Evolutionary conservation across 1,140 invertebrate genomes (phyloP).

Genomic region (Sitobion miscanthi): DNA sequence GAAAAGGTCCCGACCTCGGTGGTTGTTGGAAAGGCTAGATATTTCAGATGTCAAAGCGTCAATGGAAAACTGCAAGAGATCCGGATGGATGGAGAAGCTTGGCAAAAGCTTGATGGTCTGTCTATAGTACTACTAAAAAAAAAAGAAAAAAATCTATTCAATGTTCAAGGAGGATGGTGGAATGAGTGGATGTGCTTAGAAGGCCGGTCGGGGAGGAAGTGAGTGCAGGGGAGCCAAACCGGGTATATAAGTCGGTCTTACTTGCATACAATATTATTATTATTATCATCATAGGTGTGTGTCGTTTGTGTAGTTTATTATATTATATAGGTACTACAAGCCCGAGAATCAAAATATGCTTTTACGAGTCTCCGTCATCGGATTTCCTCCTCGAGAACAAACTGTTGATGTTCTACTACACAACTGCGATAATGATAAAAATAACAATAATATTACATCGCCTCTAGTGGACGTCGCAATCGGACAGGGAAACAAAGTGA

Average conservation of each 20-base stretch:
- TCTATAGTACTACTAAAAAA: too few relatives aligned
- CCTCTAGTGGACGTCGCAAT: background rate
- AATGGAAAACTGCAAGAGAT: background rate
- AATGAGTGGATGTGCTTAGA: too few relatives aligned
- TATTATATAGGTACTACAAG: background rate
- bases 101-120: background rate
- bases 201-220: too few relatives aligned
- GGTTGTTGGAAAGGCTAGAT: background rate
- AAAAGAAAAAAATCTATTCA: too few relatives aligned
- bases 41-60: background rate
- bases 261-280: background rate
- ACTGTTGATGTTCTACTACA: background rate
- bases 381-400: background rate
- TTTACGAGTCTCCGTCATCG: background rate
- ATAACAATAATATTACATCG: background rate
- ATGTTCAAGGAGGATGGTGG: too few relatives aligned
- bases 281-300: background rate
- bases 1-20: background rate
- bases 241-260: background rate
- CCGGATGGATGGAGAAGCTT: background rate
- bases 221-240: too few relatives aligned
- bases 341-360: background rate
- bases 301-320: background rate
- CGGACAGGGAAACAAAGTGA: too few relatives aligned
- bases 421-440: too few relatives aligned